These are phyloP conservation scores for Lasioglossum zephyrum DNA, from an alignment of 2,888 invertebrate species.

Conservation along the genomic window DNA sequence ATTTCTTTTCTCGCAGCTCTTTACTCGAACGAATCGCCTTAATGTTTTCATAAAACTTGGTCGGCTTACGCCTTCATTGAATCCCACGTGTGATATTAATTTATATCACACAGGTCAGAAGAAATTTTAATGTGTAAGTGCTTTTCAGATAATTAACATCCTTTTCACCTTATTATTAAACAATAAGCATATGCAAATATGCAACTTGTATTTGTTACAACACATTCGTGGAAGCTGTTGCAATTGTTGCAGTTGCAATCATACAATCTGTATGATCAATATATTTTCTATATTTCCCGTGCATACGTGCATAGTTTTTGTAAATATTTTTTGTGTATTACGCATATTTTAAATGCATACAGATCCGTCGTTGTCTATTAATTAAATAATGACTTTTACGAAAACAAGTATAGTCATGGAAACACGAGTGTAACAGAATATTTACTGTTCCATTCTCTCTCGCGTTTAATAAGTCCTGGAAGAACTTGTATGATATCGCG, in stretches of 20 bases:
- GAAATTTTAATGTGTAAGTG: background rate
- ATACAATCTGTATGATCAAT: too few species aligned
- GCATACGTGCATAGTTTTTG: too few species aligned
- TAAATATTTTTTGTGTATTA: too few species aligned
- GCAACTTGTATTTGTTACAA: too few species aligned
- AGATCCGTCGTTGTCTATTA: background rate
- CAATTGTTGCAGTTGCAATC: too few species aligned
- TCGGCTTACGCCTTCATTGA: background rate
- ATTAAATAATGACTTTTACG: background rate
- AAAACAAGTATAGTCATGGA: background rate
- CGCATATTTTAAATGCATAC: too few species aligned
- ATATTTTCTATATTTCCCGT: too few species aligned
- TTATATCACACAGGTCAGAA: background rate
- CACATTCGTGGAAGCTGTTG: too few species aligned
- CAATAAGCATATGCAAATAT: too few species aligned
- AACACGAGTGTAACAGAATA: background rate
- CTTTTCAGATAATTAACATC: background rate
- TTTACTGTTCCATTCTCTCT: background rate
- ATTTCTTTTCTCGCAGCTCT: conserved; percentile 42
- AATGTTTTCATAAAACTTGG: conserved; percentile 63
- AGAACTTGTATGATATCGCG: conserved; percentile 68
- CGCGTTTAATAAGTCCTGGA: background rate
- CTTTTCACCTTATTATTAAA: too few species aligned
- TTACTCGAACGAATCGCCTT: conserved; percentile 54
- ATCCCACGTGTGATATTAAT: background rate